Evolutionary conservation across 2,888 invertebrate genomes (phyloP), one percentile per base, ranked within the genome.

Genomic region (Erebia palarica): DNA sequence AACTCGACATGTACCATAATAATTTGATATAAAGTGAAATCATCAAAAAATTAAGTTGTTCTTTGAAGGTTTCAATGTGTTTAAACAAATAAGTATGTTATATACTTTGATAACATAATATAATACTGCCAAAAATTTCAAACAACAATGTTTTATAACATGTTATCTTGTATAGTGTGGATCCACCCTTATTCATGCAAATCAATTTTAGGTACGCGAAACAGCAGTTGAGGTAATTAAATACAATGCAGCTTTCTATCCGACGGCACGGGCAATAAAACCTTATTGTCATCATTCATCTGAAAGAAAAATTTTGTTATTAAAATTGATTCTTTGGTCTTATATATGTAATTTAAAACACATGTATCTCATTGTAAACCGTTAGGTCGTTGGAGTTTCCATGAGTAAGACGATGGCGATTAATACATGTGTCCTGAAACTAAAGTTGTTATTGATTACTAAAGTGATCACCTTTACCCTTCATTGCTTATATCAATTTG

Each of bases 401-500:
- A 78, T 82, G 78, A 81, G 80, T 76, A 76, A 87, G 81, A 82
- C 78, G 86, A 79, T 86, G 85, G 81, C 82, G 82, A 75, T 78
- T 85, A 86, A 89, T 89, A 92, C 89, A 91, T 89, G 86, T 91
- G 86, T 88, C 92, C 92, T 92, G 92, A 92, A 92, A 92, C 88
- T 91, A 87, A 92, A 90, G 84, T 86, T 81, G 78, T 75, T 78
- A 89, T 91, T 87, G 88, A 87, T 92, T 84, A 92, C 91, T 91
- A 73, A 89, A 82, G 71, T 82, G 82, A 84, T 86, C 82, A 80
- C 79, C 78, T 76, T 82, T 80, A 77, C 81, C 75, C 75, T 69
- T 61, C 67, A 70, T 59, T 42, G 60, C 59, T 70, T 69, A 60
- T 55, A 71, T 44, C 57, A 72, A 58, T 58, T 61, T 65, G 51